Percentiles rank a stretch among this genome's conserved stretches.
phyloP scores from a whole-genome alignment of 2,797 vertebrate genomes.

The Cryptoprocta ferox region DNA sequence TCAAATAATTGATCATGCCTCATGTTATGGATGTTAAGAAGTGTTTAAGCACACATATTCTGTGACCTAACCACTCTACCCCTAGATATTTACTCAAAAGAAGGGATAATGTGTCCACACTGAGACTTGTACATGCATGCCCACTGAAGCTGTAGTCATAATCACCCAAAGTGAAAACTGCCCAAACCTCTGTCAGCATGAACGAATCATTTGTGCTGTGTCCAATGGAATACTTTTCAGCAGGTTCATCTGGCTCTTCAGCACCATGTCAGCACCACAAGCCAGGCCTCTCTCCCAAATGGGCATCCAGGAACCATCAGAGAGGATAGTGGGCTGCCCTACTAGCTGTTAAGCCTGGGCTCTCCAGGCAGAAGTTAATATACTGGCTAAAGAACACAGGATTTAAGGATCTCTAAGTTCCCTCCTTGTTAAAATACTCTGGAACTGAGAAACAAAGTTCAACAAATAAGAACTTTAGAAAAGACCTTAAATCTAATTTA shows the following conservation, averaged over 20 bases:
- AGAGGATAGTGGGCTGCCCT: neutral
- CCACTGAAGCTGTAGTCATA: neutral
- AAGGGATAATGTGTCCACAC: neutral
- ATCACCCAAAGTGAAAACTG: neutral
- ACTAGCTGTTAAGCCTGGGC: neutral
- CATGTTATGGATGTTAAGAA: neutral
- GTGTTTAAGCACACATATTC: neutral
- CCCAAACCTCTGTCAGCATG: neutral
- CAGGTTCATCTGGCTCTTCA: neutral
- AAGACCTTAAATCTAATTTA: neutral
- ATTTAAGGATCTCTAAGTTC: neutral
- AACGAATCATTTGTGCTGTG: neutral
- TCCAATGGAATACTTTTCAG: neutral
- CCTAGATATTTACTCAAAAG: neutral
- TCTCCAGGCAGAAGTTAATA: neutral
- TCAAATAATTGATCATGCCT: neutral
- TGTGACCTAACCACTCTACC: neutral
- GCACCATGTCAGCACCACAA: neutral
- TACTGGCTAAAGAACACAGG: neutral
- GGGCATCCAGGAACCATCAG: constrained; percentile 85
- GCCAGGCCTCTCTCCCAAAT: constrained; percentile 86
- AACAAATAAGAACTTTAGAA: constrained; percentile 13
- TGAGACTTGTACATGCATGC: neutral
- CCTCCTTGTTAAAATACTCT: neutral
- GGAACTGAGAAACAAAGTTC: neutral